A percentile compares a stretch with the other conserved stretches of the same genome.
Conservation (phyloP, 2,797 vertebrate species). For the Myoxocephalus aenaeus region DNA sequence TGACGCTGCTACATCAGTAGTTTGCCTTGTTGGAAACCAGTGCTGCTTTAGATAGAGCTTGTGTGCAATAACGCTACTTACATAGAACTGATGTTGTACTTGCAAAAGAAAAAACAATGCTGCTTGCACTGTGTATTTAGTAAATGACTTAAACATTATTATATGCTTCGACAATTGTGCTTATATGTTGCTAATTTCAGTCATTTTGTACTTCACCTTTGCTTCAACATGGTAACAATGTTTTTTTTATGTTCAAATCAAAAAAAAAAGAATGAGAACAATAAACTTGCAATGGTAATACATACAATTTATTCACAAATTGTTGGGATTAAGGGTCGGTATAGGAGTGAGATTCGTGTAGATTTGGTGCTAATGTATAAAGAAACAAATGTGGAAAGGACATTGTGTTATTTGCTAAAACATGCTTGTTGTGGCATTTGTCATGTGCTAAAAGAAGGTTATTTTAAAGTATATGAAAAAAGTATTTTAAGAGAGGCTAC, state of each 20-base stretch:
- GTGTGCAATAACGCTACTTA: constrained; percentile 71
- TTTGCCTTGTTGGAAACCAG: constrained; percentile 71
- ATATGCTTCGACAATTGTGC: constrained; percentile 56
- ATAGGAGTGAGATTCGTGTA: constrained; percentile 49
- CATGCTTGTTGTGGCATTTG: constrained; percentile 49
- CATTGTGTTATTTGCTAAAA: constrained; percentile 31
- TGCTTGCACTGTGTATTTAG: constrained; percentile 71
- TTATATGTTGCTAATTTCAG: constrained; percentile 57
- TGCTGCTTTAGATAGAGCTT: constrained; percentile 78
- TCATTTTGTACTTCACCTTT: constrained; percentile 58
- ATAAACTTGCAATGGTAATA: constrained; percentile 40
- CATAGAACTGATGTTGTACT: constrained; percentile 68
- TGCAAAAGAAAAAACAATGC: constrained; percentile 71
- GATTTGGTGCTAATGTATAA: constrained; percentile 79
- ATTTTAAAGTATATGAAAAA: constrained; percentile 49
- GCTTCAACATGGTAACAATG: constrained; percentile 52
- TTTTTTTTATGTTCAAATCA: constrained; percentile 57
- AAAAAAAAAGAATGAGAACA: constrained; percentile 52
- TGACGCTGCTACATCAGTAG: constrained; percentile 65
- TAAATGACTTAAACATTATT: constrained; percentile 47
- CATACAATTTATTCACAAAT: constrained; percentile 31
- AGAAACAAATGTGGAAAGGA: constrained; percentile 50
- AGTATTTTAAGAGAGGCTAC: constrained; percentile 41
- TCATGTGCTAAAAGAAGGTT: constrained; percentile 36
- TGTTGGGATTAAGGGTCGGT: constrained; percentile 34